Evolutionary conservation across 1,140 invertebrate genomes (phyloP).

Genomic region (Camponotus pennsylvanicus): DNA sequence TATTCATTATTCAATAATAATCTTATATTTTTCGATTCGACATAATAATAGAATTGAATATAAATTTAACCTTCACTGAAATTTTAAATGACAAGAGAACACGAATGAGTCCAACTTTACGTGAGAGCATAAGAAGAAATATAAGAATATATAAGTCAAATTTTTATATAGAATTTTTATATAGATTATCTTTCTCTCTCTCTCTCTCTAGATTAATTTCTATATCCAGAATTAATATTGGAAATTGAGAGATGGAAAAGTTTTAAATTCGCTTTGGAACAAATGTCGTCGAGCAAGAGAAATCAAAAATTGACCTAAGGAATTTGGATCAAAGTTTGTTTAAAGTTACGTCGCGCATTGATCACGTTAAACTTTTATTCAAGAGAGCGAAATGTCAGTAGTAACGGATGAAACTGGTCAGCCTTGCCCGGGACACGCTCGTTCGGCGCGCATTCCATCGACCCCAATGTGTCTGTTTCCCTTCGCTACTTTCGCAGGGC

Average conservation of each 20-base stretch:
- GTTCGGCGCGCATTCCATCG: conserved; percentile 7
- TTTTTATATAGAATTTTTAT: no score
- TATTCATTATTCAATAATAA: neutral
- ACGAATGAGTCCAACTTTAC: neutral
- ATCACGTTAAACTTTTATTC: conserved; percentile 30
- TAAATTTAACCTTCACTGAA: neutral
- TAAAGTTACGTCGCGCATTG: neutral
- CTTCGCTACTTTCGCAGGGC: neutral
- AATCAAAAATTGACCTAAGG: neutral
- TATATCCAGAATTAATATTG: neutral
- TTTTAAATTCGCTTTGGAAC: neutral
- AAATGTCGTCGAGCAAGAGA: neutral
- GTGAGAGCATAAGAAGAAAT: no score
- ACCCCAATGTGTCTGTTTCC: conserved; percentile 21
- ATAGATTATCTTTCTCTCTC: no score
- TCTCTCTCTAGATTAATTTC: no score
- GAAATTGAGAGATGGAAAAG: neutral
- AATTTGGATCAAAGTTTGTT: conserved; percentile 18
- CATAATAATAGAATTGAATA: neutral
- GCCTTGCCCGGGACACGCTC: conserved; percentile 4
- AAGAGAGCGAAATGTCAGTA: neutral
- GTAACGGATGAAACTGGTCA: conserved; percentile 45
- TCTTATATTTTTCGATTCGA: neutral
- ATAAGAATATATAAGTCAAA: neutral
- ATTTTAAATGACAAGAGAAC: neutral